phyloP scores from a whole-genome alignment of 2,113 vertebrate genomes.

The Brachyistius frenatus region DNA sequence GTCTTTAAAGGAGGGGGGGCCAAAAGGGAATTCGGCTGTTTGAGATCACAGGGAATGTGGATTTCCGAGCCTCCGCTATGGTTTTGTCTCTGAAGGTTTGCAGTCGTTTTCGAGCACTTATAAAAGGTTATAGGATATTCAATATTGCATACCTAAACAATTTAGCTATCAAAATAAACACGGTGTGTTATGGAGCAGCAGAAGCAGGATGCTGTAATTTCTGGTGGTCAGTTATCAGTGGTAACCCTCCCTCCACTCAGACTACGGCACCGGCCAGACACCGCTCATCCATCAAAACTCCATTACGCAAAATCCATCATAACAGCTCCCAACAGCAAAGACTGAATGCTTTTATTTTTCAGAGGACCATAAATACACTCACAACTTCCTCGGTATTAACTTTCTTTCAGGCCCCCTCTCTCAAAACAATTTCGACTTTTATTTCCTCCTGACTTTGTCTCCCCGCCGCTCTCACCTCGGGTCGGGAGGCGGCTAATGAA shows the following conservation, averaged over 20 bases:
- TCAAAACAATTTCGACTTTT: constrained; percentile 74
- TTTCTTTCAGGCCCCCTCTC: constrained; percentile 58
- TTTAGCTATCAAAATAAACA: constrained; percentile 51
- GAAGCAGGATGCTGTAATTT: constrained; percentile 33
- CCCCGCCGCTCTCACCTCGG: constrained; percentile 47
- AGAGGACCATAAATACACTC: constrained; percentile 66
- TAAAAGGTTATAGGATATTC: constrained; percentile 71
- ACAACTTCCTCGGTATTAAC: constrained; percentile 60
- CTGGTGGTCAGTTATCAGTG: constrained; percentile 57
- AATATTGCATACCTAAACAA: constrained; percentile 62
- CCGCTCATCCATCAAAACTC: constrained; percentile 79
- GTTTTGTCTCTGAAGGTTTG: constrained; percentile 55
- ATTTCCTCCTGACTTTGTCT: constrained; percentile 66
- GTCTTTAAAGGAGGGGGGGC: constrained; percentile 66
- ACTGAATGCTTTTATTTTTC: constrained; percentile 59
- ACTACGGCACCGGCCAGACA: constrained; percentile 45
- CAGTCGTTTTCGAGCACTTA: constrained; percentile 59
- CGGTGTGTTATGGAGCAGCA: background rate
- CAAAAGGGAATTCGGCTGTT: constrained; percentile 66
- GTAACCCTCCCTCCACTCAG: constrained; percentile 44
- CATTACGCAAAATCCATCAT: constrained; percentile 80
- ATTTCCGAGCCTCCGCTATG: constrained; percentile 55
- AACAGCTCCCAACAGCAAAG: constrained; percentile 56
- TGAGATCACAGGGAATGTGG: constrained; percentile 66
- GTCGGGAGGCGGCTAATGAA: constrained; percentile 74